Conservation (phyloP, 2,888 invertebrate genomes). For the Oligia latruncula region DNA sequence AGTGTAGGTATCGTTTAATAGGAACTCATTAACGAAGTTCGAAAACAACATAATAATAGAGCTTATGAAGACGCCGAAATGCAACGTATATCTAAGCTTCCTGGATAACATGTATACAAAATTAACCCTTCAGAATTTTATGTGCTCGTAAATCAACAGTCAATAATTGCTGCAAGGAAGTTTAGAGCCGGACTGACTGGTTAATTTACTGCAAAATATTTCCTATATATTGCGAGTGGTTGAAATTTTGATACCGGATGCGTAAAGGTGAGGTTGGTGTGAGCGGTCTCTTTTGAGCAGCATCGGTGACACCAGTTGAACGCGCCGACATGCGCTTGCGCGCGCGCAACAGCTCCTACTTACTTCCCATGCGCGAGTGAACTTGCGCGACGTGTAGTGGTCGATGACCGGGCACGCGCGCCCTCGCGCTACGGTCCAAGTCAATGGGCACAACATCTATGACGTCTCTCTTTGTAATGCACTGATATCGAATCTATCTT, state of each 20-base stretch:
- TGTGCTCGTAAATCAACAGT: conserved; percentile 37
- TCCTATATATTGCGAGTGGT: conserved; percentile 13
- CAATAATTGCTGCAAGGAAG: conserved; percentile 34
- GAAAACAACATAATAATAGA: conserved; percentile 25
- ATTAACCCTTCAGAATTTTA: conserved; percentile 32
- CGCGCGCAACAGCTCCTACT: conserved; percentile 63
- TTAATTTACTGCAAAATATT: conserved; percentile 40
- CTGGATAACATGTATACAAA: conserved; percentile 15
- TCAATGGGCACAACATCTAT: conserved; percentile 70
- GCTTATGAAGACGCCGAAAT: conserved; percentile 4
- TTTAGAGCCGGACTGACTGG: conserved; percentile 6
- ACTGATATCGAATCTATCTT: conserved; percentile 48
- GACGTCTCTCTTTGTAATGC: conserved; percentile 61
- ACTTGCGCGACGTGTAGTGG: conserved; percentile 77
- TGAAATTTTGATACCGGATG: conserved; percentile 44
- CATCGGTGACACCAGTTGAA: conserved; percentile 51
- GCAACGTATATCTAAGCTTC: conserved; percentile 3
- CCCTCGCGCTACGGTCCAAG: conserved; percentile 65
- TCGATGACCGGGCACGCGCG: conserved; percentile 86
- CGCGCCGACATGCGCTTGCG: conserved; percentile 61
- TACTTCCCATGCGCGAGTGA: conserved; percentile 77
- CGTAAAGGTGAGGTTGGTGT: conserved; percentile 25
- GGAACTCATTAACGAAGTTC: conserved; percentile 40
- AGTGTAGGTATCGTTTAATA: conserved; percentile 34
- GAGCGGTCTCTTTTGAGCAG: conserved; percentile 43